These are phyloP conservation scores for Oenanthe oenanthe DNA, from an alignment of 2,113 vertebrate species.

Conservation along the genomic window DNA sequence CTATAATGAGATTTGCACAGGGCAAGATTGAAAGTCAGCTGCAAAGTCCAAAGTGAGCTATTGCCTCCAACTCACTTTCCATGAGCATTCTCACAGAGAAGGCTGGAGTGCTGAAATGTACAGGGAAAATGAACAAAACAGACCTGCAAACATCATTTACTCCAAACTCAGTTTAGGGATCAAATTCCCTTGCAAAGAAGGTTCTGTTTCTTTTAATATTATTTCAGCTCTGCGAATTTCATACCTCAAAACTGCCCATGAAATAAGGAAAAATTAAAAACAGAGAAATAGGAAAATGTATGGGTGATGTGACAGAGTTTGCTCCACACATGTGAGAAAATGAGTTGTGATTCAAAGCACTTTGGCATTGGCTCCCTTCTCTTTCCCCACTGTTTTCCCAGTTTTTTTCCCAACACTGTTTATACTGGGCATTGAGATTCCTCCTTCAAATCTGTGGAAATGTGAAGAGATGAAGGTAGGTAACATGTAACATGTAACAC, in stretches of 20 bases:
- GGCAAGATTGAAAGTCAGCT: background rate
- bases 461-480: background rate
- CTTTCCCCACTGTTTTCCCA: background rate
- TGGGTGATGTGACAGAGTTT: background rate
- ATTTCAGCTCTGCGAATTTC: background rate
- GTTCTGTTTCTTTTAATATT: background rate
- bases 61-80: constrained; percentile 34
- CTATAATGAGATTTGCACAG: constrained; percentile 46
- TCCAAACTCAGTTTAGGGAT: background rate
- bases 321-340: background rate
- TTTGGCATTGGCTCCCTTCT: background rate
- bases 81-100: background rate
- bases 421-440: background rate
- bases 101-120: background rate
- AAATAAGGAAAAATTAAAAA: background rate
- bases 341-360: background rate
- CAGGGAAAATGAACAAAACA: background rate
- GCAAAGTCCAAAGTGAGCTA: background rate
- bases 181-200: background rate
- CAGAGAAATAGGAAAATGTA: background rate
- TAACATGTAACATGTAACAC: too few relatives aligned
- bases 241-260: background rate
- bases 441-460: background rate
- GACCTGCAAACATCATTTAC: constrained; percentile 24
- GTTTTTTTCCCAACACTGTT: background rate